phyloP scores from a whole-genome alignment of 2,113 vertebrate species.

The Microcebus murinus region DNA sequence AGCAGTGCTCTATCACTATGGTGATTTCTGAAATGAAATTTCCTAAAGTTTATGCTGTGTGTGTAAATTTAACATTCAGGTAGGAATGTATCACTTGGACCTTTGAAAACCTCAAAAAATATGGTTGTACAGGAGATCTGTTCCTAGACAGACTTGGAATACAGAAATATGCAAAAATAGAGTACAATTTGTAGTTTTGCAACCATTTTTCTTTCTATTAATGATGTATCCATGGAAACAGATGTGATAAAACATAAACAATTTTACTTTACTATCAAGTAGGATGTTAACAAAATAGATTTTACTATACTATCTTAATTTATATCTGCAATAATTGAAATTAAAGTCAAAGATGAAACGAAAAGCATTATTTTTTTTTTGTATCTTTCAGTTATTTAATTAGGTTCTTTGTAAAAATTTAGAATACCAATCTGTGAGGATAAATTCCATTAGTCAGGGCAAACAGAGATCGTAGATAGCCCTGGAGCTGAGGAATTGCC shows the following conservation, averaged over 20 bases:
- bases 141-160: background rate
- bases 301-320: background rate
- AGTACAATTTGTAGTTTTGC: background rate
- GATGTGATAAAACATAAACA: background rate
- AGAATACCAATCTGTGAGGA: too few relatives aligned
- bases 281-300: background rate
- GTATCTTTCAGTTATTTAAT: too few relatives aligned
- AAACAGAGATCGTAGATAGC: too few relatives aligned
- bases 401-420: too few relatives aligned
- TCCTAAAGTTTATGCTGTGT: background rate
- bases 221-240: background rate
- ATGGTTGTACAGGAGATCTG: background rate
- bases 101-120: background rate
- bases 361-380: background rate
- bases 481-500: too few relatives aligned
- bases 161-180: background rate
- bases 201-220: background rate
- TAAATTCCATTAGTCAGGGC: too few relatives aligned
- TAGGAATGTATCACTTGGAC: background rate
- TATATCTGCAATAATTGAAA: background rate
- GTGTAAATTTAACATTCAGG: background rate
- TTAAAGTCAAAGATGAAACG: background rate
- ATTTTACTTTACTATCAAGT: background rate
- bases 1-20: background rate
- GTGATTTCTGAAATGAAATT: conserved; percentile 11